Percentiles rank a stretch among this genome's conserved stretches.
Evolutionary conservation across 1,140 invertebrate genomes (phyloP).

Genomic region (Pseudomyrmex sp.): DNA sequence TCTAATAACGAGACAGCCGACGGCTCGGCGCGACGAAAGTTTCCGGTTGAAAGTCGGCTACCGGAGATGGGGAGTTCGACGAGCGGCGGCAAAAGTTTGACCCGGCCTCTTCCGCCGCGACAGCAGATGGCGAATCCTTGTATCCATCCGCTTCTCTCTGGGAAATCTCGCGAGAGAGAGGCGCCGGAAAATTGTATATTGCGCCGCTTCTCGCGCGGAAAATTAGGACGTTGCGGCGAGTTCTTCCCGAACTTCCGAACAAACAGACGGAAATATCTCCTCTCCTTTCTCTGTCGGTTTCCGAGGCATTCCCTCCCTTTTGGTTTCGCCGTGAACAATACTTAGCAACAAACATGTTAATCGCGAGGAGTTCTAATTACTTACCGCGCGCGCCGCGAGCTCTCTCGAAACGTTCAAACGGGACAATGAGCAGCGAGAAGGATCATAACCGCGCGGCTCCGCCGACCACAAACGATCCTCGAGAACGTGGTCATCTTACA

Average conservation of each 20-base stretch:
- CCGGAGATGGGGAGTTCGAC: too few relatives aligned
- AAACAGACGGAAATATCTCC: too few relatives aligned
- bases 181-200: not conserved
- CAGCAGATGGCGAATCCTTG: slow-evolving; percentile 12
- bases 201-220: slow-evolving; percentile 7
- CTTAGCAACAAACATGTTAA: not conserved
- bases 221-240: too few relatives aligned
- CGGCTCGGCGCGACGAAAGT: slow-evolving; percentile 11
- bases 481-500: slow-evolving; percentile 41
- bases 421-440: slow-evolving; percentile 6
- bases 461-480: slow-evolving; percentile 2
- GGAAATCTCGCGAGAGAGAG: slow-evolving; percentile 2
- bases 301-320: not conserved
- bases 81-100: slow-evolving; percentile 31
- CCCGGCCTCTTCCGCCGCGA: not conserved
- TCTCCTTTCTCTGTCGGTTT: too few relatives aligned
- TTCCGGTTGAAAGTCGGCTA: slow-evolving; percentile 19
- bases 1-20: slow-evolving; percentile 16
- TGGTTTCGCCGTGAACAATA: not conserved
- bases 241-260: too few relatives aligned
- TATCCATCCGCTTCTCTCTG: not conserved
- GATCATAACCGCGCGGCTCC: slow-evolving; percentile 16
- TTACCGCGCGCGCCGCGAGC: not conserved
- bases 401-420: slow-evolving; percentile 3
- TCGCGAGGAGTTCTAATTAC: not conserved